Percentiles rank a stretch among this genome's conserved stretches.
phyloP scores from a whole-genome alignment of 1,140 invertebrate species.

The Thaumetopoea pityocampa region DNA sequence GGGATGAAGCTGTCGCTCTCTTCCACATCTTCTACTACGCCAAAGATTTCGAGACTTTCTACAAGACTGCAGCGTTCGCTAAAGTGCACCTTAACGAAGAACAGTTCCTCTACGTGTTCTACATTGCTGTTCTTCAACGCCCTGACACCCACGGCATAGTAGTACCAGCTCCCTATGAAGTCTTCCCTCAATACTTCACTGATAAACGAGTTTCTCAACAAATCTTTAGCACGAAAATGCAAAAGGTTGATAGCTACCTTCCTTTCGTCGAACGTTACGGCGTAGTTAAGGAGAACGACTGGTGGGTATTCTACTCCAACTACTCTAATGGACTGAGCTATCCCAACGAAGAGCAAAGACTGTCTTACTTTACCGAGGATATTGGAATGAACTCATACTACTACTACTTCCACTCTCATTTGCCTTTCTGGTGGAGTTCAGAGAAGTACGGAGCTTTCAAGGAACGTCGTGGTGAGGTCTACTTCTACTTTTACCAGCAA shows the following conservation, averaged over 20 bases:
- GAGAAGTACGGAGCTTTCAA: conserved; percentile 66
- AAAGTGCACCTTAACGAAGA: conserved; percentile 78
- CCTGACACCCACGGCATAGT: conserved; percentile 76
- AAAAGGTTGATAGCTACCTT: conserved; percentile 48
- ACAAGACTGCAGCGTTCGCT: conserved; percentile 78
- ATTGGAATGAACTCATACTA: conserved; percentile 82
- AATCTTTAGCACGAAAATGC: conserved; percentile 78
- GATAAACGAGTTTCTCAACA: conserved; percentile 76
- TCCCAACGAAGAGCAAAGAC: conserved; percentile 76
- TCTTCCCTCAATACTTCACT: conserved; percentile 79
- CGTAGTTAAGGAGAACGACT: conserved; percentile 59
- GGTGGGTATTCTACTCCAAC: conserved; percentile 69
- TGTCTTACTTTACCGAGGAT: conserved; percentile 86
- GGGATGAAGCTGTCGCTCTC: conserved; percentile 73
- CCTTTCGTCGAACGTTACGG: conserved; percentile 62
- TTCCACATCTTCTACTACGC: conserved; percentile 77
- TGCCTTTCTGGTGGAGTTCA: conserved; percentile 80
- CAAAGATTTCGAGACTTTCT: conserved; percentile 77
- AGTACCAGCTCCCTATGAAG: conserved; percentile 79
- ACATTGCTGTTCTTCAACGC: conserved; percentile 77
- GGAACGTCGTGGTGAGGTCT: conserved; percentile 78
- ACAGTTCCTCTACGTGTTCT: conserved; percentile 78
- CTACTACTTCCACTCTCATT: conserved; percentile 80
- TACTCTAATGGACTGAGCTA: conserved; percentile 73
- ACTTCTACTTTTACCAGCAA: conserved; percentile 79